Conservation (phyloP, 1,140 invertebrate species). For the Trypoxylus dichotomus region DNA sequence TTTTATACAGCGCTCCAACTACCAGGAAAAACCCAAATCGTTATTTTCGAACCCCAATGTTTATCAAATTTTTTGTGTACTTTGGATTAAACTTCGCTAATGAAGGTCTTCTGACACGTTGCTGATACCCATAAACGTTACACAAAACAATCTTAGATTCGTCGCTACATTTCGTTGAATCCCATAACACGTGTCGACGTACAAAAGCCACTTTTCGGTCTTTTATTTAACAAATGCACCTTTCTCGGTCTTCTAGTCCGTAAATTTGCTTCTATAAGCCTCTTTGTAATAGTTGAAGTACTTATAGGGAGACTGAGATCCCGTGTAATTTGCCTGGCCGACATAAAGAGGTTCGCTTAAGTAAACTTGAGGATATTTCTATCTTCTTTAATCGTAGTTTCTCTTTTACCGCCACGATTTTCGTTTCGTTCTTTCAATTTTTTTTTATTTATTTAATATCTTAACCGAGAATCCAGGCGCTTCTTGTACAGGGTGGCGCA, state of each 20-base stretch:
- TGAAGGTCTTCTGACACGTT: constrained; percentile 14
- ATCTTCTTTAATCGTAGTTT: no score
- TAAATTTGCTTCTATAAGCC: neutral
- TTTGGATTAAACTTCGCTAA: no score
- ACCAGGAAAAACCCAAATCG: constrained; percentile 23
- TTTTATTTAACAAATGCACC: neutral
- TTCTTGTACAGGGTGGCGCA: neutral
- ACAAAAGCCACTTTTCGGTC: neutral
- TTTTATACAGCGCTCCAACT: constrained; percentile 16
- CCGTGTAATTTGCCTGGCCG: neutral
- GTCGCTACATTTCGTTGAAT: constrained; percentile 1
- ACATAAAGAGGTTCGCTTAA: neutral
- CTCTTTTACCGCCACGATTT: neutral
- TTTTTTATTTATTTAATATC: no score
- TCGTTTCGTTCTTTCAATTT: neutral
- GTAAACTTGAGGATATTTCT: no score
- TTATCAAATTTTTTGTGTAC: constrained; percentile 10
- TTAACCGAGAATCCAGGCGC: neutral
- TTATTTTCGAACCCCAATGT: neutral
- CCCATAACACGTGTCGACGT: neutral
- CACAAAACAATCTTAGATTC: constrained; percentile 16
- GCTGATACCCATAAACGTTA: neutral
- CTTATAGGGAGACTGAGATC: neutral
- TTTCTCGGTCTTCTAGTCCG: neutral
- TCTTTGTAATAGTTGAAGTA: neutral